phyloP scores from a whole-genome alignment of 2,113 vertebrate species.

The Emydocephalus ijimae region DNA sequence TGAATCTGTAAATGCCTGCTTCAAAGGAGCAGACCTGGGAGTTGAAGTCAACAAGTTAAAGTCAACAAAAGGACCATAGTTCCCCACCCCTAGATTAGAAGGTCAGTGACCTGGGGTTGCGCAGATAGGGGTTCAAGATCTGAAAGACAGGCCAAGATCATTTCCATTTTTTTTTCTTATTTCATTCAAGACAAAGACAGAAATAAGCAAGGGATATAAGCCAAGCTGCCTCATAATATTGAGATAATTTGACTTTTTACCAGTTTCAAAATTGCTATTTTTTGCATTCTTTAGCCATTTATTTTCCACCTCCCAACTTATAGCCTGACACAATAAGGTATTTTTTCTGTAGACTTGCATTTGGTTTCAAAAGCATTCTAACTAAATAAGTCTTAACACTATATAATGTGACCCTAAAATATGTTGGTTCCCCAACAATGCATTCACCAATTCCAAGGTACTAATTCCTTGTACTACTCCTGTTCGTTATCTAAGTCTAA shows the following conservation, averaged over 20 bases:
- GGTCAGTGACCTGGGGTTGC: neutral
- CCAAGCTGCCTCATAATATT: neutral
- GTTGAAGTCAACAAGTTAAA: neutral
- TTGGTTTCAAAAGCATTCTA: neutral
- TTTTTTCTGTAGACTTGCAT: neutral
- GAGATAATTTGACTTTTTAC: neutral
- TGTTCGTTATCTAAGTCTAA: neutral
- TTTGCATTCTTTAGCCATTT: neutral
- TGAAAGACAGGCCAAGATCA: neutral
- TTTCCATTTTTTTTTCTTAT: neutral
- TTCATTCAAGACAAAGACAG: neutral
- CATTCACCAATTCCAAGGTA: neutral
- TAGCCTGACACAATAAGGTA: neutral
- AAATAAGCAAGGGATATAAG: neutral
- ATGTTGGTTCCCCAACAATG: neutral
- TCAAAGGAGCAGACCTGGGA: constrained; percentile 93
- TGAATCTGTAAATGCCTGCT: constrained; percentile 96
- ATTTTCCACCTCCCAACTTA: neutral
- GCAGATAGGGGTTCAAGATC: neutral
- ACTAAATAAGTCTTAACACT: neutral
- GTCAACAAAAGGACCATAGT: neutral
- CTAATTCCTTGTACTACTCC: neutral
- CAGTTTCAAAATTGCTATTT: neutral
- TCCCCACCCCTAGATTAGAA: neutral
- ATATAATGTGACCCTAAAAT: neutral